Evolutionary conservation across 2,797 vertebrate species (phyloP).

Genomic region (Coregonus sp.): DNA sequence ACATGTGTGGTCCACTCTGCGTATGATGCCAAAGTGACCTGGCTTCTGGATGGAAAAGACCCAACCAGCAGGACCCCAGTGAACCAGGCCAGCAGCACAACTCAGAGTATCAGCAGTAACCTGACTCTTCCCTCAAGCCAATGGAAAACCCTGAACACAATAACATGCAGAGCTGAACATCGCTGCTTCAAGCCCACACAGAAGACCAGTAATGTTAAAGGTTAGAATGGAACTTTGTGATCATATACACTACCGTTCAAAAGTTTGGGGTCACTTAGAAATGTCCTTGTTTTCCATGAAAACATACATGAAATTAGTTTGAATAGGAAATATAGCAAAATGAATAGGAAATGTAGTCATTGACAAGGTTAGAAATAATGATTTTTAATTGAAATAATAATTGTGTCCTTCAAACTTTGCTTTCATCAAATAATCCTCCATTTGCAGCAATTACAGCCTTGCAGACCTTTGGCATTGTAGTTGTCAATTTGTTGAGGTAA

Average conservation of each 20-base stretch:
- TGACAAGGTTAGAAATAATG: too few species aligned
- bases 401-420: too few species aligned
- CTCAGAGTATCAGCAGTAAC: constrained; percentile 27
- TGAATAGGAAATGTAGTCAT: too few species aligned
- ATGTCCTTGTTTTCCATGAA: too few species aligned
- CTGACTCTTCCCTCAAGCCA: constrained; percentile 4
- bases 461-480: too few species aligned
- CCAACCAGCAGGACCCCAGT: fast-evolving
- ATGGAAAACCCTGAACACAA: constrained; percentile 34
- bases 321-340: too few species aligned
- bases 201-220: constrained; percentile 6
- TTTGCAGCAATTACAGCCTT: too few species aligned
- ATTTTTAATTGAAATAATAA: too few species aligned
- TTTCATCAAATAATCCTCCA: too few species aligned
- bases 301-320: too few species aligned
- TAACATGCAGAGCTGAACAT: constrained; percentile 65
- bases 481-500: too few species aligned
- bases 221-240: constrained; percentile 13
- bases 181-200: constrained; percentile 47
- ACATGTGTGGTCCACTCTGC: constrained; percentile 51
- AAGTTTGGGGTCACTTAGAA: too few species aligned
- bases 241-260: background rate
- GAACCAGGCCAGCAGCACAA: background rate
- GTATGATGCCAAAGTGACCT: constrained; percentile 38
- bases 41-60: constrained; percentile 32